These are phyloP conservation scores for Pseudorasbora parva DNA, from an alignment of 2,113 vertebrate species.

Conservation along the genomic window DNA sequence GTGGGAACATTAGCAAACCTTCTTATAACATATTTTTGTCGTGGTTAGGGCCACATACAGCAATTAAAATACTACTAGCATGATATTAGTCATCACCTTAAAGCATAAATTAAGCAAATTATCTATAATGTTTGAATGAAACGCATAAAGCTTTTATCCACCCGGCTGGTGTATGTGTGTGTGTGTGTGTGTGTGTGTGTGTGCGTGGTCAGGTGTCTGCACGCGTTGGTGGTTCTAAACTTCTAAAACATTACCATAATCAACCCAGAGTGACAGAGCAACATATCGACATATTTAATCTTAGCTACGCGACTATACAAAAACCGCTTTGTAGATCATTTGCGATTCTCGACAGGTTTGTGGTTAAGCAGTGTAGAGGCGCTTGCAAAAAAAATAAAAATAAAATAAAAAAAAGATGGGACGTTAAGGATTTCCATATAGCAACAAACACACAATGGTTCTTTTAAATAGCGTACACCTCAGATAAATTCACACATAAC, in stretches of 20 bases:
- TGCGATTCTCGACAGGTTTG: neutral
- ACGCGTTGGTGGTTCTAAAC: neutral
- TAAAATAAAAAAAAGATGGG: neutral
- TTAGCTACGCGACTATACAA: neutral
- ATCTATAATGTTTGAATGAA: neutral
- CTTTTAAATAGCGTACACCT: neutral
- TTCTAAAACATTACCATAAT: neutral
- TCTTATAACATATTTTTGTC: no score
- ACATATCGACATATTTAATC: neutral
- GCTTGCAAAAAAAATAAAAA: no score
- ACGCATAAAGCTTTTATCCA: neutral
- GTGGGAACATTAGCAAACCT: no score
- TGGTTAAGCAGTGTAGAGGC: neutral
- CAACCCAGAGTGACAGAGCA: neutral
- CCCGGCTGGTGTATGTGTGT: neutral
- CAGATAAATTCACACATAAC: neutral
- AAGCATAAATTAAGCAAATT: neutral
- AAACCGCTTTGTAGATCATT: neutral
- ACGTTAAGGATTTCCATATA: neutral
- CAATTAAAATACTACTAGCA: neutral
- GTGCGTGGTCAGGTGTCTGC: constrained; percentile 37
- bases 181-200: neutral
- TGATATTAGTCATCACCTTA: neutral
- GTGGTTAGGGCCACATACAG: neutral
- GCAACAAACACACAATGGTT: neutral